phyloP scores from a whole-genome alignment of 2,113 vertebrate genomes.

The Trematomus loennbergii region DNA sequence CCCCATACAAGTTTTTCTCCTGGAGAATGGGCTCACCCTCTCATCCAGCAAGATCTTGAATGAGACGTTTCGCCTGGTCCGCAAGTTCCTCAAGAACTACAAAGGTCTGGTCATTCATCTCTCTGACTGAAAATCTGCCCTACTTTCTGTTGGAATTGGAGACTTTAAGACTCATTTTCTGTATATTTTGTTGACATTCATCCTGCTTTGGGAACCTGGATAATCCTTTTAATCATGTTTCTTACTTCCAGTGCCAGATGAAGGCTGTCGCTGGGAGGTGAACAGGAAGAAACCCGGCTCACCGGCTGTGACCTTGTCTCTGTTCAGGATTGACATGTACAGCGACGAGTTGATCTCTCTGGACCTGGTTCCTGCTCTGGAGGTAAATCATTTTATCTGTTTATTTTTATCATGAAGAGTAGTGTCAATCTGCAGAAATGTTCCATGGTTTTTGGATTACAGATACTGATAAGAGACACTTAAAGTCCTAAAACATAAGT shows the following conservation, averaged over 20 bases:
- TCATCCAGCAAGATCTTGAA: constrained; percentile 70
- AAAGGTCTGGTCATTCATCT: constrained; percentile 57
- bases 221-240: background rate
- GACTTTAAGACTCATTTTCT: background rate
- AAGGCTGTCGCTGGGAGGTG: constrained; percentile 59
- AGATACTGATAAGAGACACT: background rate
- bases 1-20: constrained; percentile 65
- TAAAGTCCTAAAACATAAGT: too few relatives aligned
- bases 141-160: background rate
- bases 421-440: background rate
- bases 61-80: constrained; percentile 69
- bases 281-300: constrained; percentile 48
- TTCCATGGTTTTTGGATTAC: background rate
- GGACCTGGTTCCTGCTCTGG: constrained; percentile 77
- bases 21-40: constrained; percentile 68
- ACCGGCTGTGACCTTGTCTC: constrained; percentile 71
- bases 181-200: background rate
- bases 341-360: constrained; percentile 63
- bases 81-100: constrained; percentile 72
- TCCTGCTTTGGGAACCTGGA: background rate
- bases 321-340: constrained; percentile 15
- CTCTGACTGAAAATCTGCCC: background rate
- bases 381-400: constrained; percentile 13
- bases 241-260: constrained; percentile 35
- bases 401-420: background rate